Percentiles rank a stretch among this genome's conserved stretches.
Conservation (phyloP, 1,140 invertebrate genomes). For the Piezodorus guildinii region DNA sequence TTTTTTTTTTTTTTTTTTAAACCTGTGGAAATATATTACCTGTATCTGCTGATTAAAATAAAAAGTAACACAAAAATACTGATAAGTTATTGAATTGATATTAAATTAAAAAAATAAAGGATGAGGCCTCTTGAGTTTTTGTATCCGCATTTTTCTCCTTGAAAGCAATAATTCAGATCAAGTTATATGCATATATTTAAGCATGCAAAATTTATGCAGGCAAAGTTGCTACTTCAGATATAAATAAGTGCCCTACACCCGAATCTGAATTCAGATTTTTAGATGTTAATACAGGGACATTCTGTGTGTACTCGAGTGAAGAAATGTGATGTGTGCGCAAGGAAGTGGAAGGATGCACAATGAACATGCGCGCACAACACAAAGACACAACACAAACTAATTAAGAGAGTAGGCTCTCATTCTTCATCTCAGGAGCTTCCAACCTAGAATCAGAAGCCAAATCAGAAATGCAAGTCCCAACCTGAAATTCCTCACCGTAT, state of each 20-base stretch:
- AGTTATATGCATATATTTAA: neutral
- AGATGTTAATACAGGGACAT: neutral
- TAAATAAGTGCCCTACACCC: conserved; percentile 4
- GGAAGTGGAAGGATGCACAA: conserved; percentile 1
- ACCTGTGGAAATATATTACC: no score
- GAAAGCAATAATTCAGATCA: no score
- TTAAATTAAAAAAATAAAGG: no score
- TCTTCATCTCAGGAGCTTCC: conserved; percentile 21
- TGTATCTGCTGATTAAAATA: no score
- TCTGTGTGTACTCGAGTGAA: conserved; percentile 7
- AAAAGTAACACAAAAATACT: no score
- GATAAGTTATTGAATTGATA: no score
- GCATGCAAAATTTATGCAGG: conserved; percentile 12
- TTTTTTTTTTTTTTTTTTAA: no score
- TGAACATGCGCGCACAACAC: neutral
- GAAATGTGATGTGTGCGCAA: neutral
- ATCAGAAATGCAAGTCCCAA: conserved; percentile 10
- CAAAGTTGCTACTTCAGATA: conserved; percentile 10
- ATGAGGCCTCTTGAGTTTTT: no score
- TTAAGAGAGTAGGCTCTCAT: neutral
- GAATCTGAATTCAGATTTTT: neutral
- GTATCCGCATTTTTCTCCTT: no score
- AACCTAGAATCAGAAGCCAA: conserved; percentile 21
- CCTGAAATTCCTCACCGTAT: neutral
- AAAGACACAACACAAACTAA: conserved; percentile 16